Evolutionary conservation across 2,888 invertebrate genomes (phyloP).

Genomic region (Hecatera dysodea): DNA sequence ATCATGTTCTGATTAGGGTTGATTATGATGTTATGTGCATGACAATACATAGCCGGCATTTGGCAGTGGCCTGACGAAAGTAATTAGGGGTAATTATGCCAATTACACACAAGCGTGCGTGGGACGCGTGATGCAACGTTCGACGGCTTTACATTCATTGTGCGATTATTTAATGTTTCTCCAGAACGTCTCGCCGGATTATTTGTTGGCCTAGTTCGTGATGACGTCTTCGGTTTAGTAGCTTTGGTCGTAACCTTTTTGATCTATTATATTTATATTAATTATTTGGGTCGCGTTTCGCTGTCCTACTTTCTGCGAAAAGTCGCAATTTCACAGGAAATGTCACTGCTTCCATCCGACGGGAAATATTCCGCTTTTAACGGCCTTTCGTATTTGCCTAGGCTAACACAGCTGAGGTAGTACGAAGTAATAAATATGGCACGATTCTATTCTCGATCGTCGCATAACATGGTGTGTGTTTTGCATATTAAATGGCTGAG

Average conservation of each 20-base stretch:
- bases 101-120: conserved; percentile 81
- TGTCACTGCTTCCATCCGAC: conserved; percentile 47
- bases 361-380: conserved; percentile 41
- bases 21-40: conserved; percentile 55
- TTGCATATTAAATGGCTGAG: conserved; percentile 27
- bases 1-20: conserved; percentile 46
- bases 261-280: conserved; percentile 70
- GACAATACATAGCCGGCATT: conserved; percentile 62
- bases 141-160: conserved; percentile 73
- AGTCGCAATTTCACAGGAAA: conserved; percentile 55
- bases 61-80: conserved; percentile 77
- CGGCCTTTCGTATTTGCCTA: conserved; percentile 25
- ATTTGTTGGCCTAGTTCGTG: conserved; percentile 70
- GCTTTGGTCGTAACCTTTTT: conserved; percentile 66
- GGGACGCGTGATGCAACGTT: conserved; percentile 73
- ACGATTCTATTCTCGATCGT: conserved; percentile 9
- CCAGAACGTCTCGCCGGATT: conserved; percentile 67
- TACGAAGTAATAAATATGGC: conserved; percentile 7
- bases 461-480: conserved; percentile 14
- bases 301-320: conserved; percentile 55
- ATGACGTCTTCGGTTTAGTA: conserved; percentile 64
- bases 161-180: conserved; percentile 78
- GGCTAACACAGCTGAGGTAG: background rate
- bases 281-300: conserved; percentile 63
- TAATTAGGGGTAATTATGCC: conserved; percentile 84